These are phyloP conservation scores for Stichodactyla helianthus DNA, from an alignment of 64 coral and sea anemone genomes.

Conservation along the genomic window DNA sequence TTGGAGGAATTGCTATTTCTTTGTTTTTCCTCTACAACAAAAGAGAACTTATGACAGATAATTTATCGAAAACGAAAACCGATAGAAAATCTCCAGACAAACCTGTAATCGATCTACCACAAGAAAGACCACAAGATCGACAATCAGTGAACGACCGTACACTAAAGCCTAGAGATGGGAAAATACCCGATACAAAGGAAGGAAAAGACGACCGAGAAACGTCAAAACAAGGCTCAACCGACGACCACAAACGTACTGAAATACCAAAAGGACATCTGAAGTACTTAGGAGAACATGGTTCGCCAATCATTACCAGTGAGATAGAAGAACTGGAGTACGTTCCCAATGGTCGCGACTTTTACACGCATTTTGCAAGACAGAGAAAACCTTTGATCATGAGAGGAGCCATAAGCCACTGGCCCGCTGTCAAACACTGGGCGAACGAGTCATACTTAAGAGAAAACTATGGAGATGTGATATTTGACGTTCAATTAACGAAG, in stretches of 20 bases:
- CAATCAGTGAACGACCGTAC: not conserved
- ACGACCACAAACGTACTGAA: not conserved
- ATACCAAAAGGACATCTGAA: slow-evolving; percentile 58
- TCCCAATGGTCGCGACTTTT: slow-evolving; percentile 93
- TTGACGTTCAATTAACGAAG: slow-evolving; percentile 95
- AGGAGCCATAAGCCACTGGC: slow-evolving; percentile 77
- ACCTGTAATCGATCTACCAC: not conserved
- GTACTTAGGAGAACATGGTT: slow-evolving; percentile 84
- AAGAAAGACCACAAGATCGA: not conserved
- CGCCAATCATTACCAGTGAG: slow-evolving; percentile 48
- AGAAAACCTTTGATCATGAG: slow-evolving; percentile 80
- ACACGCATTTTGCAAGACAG: slow-evolving; percentile 80
- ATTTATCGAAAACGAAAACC: not conserved
- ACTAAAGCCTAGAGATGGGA: not conserved
- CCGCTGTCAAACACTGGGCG: slow-evolving; percentile 84
- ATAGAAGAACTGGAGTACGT: slow-evolving; percentile 91
- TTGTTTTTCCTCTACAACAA: not conserved
- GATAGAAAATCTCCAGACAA: not conserved
- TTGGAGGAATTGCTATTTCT: not conserved
- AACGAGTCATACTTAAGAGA: slow-evolving; percentile 83
- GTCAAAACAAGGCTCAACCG: slow-evolving; percentile 1
- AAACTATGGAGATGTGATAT: slow-evolving; percentile 90
- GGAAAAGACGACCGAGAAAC: not conserved
- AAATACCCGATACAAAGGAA: not conserved
- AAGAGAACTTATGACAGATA: not conserved